phyloP scores from a whole-genome alignment of 2,797 vertebrate species.

The Ispidina picta region DNA sequence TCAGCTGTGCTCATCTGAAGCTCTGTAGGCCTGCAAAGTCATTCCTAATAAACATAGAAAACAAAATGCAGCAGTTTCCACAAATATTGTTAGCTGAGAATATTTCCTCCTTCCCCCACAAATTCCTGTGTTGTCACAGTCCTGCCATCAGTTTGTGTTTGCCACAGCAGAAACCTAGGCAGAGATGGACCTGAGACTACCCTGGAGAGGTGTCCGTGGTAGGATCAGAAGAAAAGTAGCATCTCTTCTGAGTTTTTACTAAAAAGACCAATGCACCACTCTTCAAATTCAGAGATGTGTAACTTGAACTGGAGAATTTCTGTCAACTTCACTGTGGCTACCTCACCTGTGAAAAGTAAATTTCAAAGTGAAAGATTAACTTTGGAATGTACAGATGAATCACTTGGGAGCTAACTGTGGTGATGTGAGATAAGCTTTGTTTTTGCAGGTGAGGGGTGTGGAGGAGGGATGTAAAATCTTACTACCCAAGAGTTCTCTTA shows the following conservation, averaged over 20 bases:
- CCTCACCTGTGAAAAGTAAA: not conserved
- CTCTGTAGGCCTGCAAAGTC: not conserved
- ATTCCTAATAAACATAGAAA: not conserved
- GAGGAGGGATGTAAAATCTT: not conserved
- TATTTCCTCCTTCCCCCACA: not conserved
- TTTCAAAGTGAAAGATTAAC: not conserved
- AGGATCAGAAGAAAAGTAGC: not conserved
- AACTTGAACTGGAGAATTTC: not conserved
- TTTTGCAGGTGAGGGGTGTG: not conserved
- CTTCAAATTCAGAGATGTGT: not conserved
- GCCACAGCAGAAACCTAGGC: not conserved
- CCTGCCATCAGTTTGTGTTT: not conserved
- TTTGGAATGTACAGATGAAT: not conserved
- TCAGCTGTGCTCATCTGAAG: not conserved
- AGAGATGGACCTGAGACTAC: not conserved
- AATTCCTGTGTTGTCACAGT: not conserved
- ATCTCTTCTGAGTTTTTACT: not conserved
- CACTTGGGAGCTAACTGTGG: not conserved
- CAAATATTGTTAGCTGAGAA: not conserved
- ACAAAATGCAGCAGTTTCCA: not conserved
- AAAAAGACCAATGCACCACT: fast-evolving
- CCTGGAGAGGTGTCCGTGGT: not conserved
- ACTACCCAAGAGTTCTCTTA: not conserved
- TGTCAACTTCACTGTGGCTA: not conserved
- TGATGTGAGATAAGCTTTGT: not conserved